Percentiles rank a stretch among this genome's conserved stretches.
Conservation (phyloP, 2,888 invertebrate species). For the Nemurella pictetii region DNA sequence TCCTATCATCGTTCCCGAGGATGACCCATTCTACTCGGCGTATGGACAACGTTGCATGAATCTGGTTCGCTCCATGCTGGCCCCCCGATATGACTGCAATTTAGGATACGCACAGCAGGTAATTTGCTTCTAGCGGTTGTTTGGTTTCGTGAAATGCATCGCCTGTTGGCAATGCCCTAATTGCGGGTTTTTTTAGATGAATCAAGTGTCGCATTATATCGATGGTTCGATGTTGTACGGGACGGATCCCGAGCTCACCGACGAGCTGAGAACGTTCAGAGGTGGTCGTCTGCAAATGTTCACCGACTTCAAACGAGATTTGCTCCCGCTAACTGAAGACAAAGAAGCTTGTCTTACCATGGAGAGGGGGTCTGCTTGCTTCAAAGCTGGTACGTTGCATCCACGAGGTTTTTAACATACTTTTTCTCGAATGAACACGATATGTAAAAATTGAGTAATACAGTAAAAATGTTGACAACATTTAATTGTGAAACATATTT, state of each 20-base stretch:
- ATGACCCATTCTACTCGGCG: conserved; percentile 63
- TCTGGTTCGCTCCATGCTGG: conserved; percentile 69
- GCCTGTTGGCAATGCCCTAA: background rate
- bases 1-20: conserved; percentile 62
- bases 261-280: conserved; percentile 44
- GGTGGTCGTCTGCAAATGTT: conserved; percentile 45
- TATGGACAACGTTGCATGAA: conserved; percentile 69
- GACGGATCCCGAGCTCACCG: conserved; percentile 45
- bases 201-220: conserved; percentile 48
- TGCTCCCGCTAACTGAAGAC: conserved; percentile 14
- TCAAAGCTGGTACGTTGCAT: background rate
- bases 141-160: background rate
- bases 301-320: conserved; percentile 27
- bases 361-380: conserved; percentile 24
- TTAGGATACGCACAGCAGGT: conserved; percentile 73
- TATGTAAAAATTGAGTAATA: background rate
- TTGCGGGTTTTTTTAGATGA: no score
- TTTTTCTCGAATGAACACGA: background rate
- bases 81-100: conserved; percentile 67
- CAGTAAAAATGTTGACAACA: no score
- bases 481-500: background rate
- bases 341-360: conserved; percentile 26
- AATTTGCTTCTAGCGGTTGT: conserved; percentile 1
- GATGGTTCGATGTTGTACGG: conserved; percentile 50
- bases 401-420: no score